Evolutionary conservation across 2,113 vertebrate genomes (phyloP).

Genomic region (Phaethornis superciliosus): DNA sequence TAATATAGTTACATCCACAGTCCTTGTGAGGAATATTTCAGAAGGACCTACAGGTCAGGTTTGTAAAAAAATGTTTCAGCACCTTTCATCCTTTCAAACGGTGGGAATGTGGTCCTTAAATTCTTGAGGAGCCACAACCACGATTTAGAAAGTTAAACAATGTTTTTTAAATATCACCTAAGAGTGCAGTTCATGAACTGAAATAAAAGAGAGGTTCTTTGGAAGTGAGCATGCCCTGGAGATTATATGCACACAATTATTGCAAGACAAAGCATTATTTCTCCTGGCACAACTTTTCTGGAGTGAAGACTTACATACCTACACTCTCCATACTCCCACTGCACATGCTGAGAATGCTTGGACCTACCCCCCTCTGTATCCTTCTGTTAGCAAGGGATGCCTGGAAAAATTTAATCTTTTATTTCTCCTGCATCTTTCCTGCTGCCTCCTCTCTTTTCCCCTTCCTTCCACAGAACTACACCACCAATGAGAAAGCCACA

Average conservation of each 20-base stretch:
- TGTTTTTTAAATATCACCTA: neutral
- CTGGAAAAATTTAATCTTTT: neutral
- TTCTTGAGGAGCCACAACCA: neutral
- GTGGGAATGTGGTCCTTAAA: neutral
- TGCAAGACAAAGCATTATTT: neutral
- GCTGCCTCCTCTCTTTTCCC: neutral
- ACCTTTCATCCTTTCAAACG: constrained; percentile 4
- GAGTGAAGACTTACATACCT: neutral
- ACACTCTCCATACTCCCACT: neutral
- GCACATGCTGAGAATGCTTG: neutral
- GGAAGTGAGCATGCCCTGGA: neutral
- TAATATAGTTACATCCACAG: neutral
- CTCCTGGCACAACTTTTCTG: neutral
- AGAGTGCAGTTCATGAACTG: neutral
- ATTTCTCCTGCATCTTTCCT: neutral
- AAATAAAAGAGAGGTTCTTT: neutral
- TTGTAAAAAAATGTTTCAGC: neutral
- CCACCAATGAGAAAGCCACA: constrained; percentile 80
- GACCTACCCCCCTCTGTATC: neutral
- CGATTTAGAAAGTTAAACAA: neutral
- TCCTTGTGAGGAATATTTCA: neutral
- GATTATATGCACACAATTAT: neutral
- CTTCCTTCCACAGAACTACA: constrained; percentile 73
- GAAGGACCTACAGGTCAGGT: neutral
- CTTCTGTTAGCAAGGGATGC: neutral